Conservation (phyloP, 2,113 vertebrate species). For the Phylloscopus whistleri region DNA sequence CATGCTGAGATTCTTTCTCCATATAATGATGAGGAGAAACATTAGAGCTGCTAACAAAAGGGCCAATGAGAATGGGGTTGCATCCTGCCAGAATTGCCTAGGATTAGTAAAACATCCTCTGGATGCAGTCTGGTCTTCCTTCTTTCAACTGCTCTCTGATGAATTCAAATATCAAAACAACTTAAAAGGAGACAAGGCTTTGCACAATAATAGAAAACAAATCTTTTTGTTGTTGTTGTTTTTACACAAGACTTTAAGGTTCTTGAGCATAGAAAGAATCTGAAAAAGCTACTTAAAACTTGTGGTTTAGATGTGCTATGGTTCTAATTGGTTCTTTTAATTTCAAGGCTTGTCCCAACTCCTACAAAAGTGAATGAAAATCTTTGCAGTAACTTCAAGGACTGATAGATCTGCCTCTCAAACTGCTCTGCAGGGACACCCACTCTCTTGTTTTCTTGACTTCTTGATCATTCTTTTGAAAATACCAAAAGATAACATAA, state of each 20-base stretch:
- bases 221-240: neutral
- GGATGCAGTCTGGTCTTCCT: neutral
- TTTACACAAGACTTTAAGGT: neutral
- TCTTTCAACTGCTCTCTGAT: neutral
- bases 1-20: conserved; percentile 41
- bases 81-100: neutral
- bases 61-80: neutral
- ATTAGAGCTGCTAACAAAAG: neutral
- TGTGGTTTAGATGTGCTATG: neutral
- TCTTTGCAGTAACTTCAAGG: neutral
- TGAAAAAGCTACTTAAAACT: conserved; percentile 34
- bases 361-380: neutral
- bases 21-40: neutral
- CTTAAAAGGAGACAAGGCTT: conserved; percentile 1
- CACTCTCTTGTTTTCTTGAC: neutral
- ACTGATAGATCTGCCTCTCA: neutral
- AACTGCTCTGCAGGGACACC: neutral
- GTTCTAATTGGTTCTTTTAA: conserved; percentile 13
- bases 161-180: neutral
- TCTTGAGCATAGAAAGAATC: neutral
- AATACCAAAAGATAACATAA: neutral
- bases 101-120: conserved; percentile 34
- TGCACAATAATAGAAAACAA: neutral
- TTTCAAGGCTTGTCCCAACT: neutral
- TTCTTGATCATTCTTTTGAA: neutral